Evolutionary conservation across 2,113 vertebrate genomes (phyloP).

Genomic region (Mellivora capensis): DNA sequence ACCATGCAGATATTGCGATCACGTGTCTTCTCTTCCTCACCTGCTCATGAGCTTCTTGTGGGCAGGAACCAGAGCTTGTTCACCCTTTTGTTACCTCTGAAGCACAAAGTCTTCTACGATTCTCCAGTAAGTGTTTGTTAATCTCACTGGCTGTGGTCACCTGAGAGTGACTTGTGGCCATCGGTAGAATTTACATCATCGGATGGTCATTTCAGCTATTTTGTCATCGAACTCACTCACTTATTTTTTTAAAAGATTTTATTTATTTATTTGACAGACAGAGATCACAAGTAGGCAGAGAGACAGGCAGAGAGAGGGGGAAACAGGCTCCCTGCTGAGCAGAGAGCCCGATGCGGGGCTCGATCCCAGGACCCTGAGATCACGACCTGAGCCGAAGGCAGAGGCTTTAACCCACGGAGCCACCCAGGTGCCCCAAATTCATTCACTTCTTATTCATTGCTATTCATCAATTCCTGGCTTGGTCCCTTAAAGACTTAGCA

Average conservation of each 20-base stretch:
- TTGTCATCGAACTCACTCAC: not conserved
- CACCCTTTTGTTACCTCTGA: not conserved
- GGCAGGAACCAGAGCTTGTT: not conserved
- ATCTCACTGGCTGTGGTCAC: not conserved
- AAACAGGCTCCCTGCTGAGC: too few relatives aligned
- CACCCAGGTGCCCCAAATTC: not conserved
- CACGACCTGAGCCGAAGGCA: too few relatives aligned
- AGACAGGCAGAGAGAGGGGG: too few relatives aligned
- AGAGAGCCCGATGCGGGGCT: too few relatives aligned
- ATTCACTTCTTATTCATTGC: not conserved
- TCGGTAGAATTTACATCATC: not conserved
- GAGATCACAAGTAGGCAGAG: too few relatives aligned
- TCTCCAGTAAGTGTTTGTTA: not conserved
- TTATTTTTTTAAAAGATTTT: not conserved
- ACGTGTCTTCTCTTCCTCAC: not conserved
- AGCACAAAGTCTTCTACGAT: not conserved
- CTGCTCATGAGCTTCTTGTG: not conserved
- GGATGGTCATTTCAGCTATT: not conserved
- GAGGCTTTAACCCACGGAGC: too few relatives aligned
- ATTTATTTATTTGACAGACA: too few relatives aligned
- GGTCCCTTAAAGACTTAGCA: not conserved
- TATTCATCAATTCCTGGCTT: not conserved
- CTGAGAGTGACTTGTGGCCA: accelerated
- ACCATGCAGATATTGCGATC: too few relatives aligned
- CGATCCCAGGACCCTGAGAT: too few relatives aligned